These are phyloP conservation scores for Prostheceraeus crozeri DNA, from an alignment of 2,888 invertebrate genomes.

Conservation along the genomic window DNA sequence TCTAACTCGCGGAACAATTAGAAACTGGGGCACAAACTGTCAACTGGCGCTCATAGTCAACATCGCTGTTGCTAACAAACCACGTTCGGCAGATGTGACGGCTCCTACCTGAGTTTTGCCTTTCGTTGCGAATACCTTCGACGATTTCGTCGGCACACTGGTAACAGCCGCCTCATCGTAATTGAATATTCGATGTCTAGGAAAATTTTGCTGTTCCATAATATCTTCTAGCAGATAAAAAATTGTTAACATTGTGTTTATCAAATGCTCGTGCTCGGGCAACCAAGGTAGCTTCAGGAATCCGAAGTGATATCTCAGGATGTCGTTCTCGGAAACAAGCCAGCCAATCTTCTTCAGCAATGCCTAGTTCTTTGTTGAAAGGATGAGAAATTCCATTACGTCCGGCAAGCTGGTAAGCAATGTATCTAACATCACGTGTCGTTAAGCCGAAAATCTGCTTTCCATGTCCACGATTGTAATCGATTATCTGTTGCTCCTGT, in stretches of 20 bases:
- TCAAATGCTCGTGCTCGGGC: constrained; percentile 41
- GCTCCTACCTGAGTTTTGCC: constrained; percentile 7
- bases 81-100: constrained; percentile 40
- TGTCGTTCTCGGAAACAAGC: constrained; percentile 40
- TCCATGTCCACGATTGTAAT: constrained; percentile 28
- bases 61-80: constrained; percentile 40
- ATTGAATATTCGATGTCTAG: constrained; percentile 38
- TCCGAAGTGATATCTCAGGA: constrained; percentile 37
- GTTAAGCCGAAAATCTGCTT: constrained; percentile 34
- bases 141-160: constrained; percentile 38
- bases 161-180: constrained; percentile 41
- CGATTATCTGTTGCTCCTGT: background rate
- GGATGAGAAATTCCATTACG: constrained; percentile 35
- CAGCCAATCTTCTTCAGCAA: constrained; percentile 42
- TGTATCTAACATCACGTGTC: constrained; percentile 34
- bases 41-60: constrained; percentile 42
- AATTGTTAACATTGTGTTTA: constrained; percentile 35
- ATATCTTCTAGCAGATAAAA: constrained; percentile 32
- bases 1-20: constrained; percentile 46
- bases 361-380: constrained; percentile 38
- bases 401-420: constrained; percentile 41
- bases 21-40: constrained; percentile 42
- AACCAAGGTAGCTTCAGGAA: constrained; percentile 40
- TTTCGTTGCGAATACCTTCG: constrained; percentile 9
- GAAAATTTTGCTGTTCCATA: constrained; percentile 8